Percentiles rank a stretch among this genome's conserved stretches.
Conservation (phyloP, 1,140 invertebrate genomes). For the Chionoecetes opilio region DNA sequence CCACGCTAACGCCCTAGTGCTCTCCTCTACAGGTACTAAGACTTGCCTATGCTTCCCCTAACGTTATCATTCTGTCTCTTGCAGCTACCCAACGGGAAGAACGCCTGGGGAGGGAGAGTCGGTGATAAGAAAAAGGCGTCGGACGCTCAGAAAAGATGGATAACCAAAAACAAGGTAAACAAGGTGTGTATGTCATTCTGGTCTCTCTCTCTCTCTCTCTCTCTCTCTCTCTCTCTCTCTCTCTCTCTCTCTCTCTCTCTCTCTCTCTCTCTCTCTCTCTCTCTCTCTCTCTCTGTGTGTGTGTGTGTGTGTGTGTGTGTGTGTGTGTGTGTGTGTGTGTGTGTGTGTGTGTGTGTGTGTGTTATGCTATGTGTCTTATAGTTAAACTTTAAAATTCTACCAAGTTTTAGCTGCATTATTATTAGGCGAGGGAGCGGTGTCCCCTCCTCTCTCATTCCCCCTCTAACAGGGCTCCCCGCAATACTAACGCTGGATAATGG, state of each 20-base stretch:
- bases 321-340: conserved; percentile 20
- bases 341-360: background rate
- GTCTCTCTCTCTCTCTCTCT: conserved; percentile 12
- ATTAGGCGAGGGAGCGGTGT: background rate
- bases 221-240: background rate
- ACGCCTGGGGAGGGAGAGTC: conserved; percentile 58
- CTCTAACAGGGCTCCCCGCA: background rate
- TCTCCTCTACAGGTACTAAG: background rate
- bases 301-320: conserved; percentile 18
- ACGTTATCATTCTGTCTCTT: background rate
- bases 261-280: background rate
- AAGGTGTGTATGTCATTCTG: no score
- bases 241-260: background rate
- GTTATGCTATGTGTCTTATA: background rate
- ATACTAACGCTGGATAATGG: background rate
- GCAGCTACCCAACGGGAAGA: conserved; percentile 76
- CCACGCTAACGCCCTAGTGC: background rate
- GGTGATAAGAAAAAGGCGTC: conserved; percentile 45
- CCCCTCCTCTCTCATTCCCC: background rate
- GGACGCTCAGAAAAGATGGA: conserved; percentile 60
- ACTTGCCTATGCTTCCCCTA: background rate
- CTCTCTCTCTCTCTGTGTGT: background rate
- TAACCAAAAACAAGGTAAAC: conserved; percentile 70
- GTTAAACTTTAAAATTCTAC: background rate
- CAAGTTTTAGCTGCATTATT: background rate